Conservation (phyloP, 2,888 invertebrate species). For the Acrobasis repandana region DNA sequence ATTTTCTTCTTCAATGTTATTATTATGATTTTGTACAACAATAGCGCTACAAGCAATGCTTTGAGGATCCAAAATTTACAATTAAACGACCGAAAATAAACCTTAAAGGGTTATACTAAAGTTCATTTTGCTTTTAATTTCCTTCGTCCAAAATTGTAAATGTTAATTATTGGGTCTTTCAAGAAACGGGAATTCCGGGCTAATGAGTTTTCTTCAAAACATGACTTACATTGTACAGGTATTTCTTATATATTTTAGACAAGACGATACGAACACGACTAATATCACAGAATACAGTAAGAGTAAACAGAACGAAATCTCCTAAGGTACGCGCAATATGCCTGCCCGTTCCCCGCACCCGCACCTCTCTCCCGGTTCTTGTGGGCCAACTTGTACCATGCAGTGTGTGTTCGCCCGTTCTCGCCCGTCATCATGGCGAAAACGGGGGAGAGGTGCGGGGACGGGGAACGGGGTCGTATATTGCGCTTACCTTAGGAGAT, state of each 20-base stretch:
- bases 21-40: not conserved
- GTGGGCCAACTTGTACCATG: no score
- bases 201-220: constrained; percentile 2
- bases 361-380: no score
- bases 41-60: not conserved
- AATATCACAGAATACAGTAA: no score
- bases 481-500: no score
- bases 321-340: no score
- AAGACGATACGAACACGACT: no score
- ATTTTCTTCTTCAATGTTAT: not conserved
- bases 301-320: no score
- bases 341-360: no score
- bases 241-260: not conserved
- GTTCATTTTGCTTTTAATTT: not conserved
- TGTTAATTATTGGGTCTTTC: not conserved
- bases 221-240: not conserved
- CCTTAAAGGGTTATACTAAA: not conserved
- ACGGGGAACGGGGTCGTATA: no score
- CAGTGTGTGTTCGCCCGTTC: no score
- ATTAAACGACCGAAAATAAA: not conserved
- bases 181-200: not conserved
- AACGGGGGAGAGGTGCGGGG: no score
- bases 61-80: not conserved
- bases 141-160: not conserved
- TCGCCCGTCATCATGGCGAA: no score